Percentiles rank a stretch among this genome's conserved stretches.
Evolutionary conservation across 2,797 vertebrate species (phyloP).

Genomic region (Vespertilio murinus): DNA sequence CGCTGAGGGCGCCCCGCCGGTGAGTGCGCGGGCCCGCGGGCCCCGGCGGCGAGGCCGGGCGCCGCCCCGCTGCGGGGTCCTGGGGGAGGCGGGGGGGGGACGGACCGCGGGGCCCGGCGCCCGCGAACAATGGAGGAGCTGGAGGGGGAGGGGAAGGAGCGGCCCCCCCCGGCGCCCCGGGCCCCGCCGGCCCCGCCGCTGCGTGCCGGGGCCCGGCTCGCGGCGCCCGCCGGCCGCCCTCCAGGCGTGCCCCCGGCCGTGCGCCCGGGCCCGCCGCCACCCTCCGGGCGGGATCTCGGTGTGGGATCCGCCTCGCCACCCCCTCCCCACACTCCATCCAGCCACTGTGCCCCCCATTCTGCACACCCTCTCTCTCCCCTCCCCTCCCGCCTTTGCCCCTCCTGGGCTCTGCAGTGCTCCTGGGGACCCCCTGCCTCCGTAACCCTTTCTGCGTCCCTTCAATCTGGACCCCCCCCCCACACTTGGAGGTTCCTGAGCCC

Average conservation of each 20-base stretch:
- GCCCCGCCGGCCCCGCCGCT: slow-evolving; percentile 7
- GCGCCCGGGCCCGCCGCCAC: neutral
- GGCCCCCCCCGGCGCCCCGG: slow-evolving; percentile 59
- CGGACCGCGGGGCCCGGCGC: slow-evolving; percentile 70
- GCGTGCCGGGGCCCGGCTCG: neutral
- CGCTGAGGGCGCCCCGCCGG: slow-evolving; percentile 68
- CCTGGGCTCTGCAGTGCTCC: neutral
- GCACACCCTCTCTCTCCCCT: no score
- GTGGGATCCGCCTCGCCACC: neutral
- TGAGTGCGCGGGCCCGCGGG: slow-evolving; percentile 64
- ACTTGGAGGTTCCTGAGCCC: neutral
- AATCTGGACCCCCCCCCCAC: neutral
- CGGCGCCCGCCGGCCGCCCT: slow-evolving; percentile 46
- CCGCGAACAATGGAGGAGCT: slow-evolving; percentile 77
- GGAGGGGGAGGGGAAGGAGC: slow-evolving; percentile 75
- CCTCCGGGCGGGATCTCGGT: neutral
- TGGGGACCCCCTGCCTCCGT: neutral
- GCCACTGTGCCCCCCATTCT: neutral
- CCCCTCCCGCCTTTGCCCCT: neutral
- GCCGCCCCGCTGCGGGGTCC: slow-evolving; percentile 77
- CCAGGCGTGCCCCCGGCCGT: neutral
- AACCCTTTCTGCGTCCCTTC: neutral
- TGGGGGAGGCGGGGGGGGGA: slow-evolving; percentile 63
- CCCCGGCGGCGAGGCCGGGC: slow-evolving; percentile 59
- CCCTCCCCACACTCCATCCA: neutral